These are phyloP conservation scores for Andrena minutula DNA, from an alignment of 2,888 invertebrate species.

Conservation along the genomic window DNA sequence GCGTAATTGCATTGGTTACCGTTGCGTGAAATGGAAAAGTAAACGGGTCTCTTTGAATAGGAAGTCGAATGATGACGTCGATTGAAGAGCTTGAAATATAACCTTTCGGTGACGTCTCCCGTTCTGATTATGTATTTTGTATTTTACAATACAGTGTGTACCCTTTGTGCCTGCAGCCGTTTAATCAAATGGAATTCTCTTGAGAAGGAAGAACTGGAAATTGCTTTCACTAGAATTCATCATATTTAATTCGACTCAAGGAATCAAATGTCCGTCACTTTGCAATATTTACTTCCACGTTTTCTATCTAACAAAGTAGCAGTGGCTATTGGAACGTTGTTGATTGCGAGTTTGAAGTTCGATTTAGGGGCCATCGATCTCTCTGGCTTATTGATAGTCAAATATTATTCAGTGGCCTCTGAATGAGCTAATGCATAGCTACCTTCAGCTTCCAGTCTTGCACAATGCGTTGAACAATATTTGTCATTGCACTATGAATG, in stretches of 20 bases:
- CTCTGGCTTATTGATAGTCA: conserved; percentile 14
- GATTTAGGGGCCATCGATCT: conserved; percentile 16
- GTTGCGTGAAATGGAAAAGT: conserved; percentile 5
- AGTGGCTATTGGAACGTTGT: background rate
- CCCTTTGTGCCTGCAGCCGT: background rate
- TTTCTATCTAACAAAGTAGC: background rate
- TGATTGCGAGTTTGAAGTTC: conserved; percentile 1
- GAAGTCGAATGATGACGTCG: conserved; percentile 37
- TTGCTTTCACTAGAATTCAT: background rate
- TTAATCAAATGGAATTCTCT: conserved; percentile 1
- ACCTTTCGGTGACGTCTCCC: conserved; percentile 10
- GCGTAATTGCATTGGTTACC: conserved; percentile 20
- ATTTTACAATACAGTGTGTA: background rate
- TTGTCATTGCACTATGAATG: conserved; percentile 4
- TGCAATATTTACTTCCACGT: background rate
- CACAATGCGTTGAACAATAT: conserved; percentile 32
- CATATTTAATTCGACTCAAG: background rate
- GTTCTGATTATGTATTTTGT: background rate
- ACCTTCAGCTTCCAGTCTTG: conserved; percentile 18
- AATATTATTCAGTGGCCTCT: conserved; percentile 43
- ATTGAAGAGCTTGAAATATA: background rate
- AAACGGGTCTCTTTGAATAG: conserved; percentile 20
- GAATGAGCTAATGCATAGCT: conserved; percentile 23
- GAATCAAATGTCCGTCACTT: background rate
- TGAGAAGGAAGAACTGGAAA: background rate